Evolutionary conservation across 2,888 invertebrate genomes (phyloP).

Genomic region (Hofmannophila pseudospretella): DNA sequence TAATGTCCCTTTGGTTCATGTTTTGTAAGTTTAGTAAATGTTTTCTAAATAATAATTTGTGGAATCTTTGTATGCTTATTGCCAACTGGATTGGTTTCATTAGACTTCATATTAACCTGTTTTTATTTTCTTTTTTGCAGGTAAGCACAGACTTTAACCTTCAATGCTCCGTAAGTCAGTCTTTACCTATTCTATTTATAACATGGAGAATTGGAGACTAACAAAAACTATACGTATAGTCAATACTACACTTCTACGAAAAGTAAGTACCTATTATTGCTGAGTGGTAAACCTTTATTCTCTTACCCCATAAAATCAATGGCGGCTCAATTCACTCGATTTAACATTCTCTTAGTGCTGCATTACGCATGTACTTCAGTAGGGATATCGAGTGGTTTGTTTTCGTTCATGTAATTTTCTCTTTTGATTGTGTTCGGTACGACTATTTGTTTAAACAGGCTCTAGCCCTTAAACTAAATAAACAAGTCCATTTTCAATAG

Average conservation of each 20-base stretch:
- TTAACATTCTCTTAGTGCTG: background rate
- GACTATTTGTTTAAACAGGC: background rate
- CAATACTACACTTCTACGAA: too few relatives aligned
- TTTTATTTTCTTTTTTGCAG: background rate
- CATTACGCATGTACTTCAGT: background rate
- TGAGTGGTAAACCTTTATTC: too few relatives aligned
- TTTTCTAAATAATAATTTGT: too few relatives aligned
- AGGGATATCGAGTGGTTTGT: background rate
- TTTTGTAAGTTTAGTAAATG: too few relatives aligned
- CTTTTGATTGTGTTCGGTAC: background rate
- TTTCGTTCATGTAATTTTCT: background rate
- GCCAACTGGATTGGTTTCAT: background rate
- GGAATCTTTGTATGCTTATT: too few relatives aligned
- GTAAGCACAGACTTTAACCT: background rate
- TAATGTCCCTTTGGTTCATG: too few relatives aligned
- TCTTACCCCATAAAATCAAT: constrained; percentile 6
- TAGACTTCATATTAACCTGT: background rate
- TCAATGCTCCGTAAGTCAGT: too few relatives aligned
- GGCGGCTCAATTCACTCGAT: constrained; percentile 1
- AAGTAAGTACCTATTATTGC: too few relatives aligned
- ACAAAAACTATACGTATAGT: too few relatives aligned
- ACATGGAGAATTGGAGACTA: too few relatives aligned
- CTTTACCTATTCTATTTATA: too few relatives aligned
- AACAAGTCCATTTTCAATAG: constrained; percentile 8
- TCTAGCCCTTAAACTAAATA: background rate